phyloP scores from a whole-genome alignment of 2,888 invertebrate genomes.

The Galerucella nymphaeae region DNA sequence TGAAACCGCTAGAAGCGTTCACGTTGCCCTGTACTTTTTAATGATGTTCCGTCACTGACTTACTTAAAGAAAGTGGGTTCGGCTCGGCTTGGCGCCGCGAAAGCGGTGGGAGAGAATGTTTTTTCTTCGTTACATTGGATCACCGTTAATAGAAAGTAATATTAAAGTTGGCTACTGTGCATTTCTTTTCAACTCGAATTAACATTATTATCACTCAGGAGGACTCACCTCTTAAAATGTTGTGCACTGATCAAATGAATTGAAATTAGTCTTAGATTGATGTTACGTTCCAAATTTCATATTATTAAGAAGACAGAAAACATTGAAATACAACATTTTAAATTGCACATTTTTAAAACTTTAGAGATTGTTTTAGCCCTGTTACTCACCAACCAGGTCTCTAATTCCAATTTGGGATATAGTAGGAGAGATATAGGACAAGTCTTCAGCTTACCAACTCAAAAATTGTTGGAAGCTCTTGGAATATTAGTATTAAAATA shows the following conservation, averaged over 20 bases:
- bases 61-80: constrained; percentile 23
- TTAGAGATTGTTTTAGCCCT: too few species aligned
- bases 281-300: too few species aligned
- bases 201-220: background rate
- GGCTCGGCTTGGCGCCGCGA: constrained; percentile 27
- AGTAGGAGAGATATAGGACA: too few species aligned
- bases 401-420: too few species aligned
- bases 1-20: background rate
- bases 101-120: constrained; percentile 21
- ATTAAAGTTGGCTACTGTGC: constrained; percentile 19
- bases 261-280: background rate
- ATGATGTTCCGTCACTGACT: constrained; percentile 7
- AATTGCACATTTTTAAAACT: too few species aligned
- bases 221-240: background rate
- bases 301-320: too few species aligned
- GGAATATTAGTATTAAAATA: too few species aligned
- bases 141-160: constrained; percentile 35
- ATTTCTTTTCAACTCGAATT: constrained; percentile 7
- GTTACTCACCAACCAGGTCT: too few species aligned
- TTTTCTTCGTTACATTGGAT: constrained; percentile 20
- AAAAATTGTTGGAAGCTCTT: too few species aligned
- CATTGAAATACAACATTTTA: too few species aligned
- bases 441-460: too few species aligned
- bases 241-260: background rate
- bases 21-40: background rate